Conservation (phyloP, 2,113 vertebrate species). For the Atractosteus spatula region DNA sequence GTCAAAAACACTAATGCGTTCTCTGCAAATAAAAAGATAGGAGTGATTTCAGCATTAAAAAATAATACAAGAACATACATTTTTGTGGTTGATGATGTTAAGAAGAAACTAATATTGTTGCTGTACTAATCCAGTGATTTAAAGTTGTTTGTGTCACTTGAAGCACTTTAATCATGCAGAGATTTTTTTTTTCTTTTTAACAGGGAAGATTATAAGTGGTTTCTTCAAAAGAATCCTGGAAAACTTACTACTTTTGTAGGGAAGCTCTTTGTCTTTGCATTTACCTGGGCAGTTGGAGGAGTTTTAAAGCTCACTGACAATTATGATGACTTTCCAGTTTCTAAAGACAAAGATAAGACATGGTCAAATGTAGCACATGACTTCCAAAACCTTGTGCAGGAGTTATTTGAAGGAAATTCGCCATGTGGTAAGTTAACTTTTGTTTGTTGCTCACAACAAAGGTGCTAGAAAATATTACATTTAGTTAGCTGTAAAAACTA, state of each 20-base stretch:
- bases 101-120: too few relatives aligned
- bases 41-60: too few relatives aligned
- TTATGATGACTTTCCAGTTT: slow-evolving; percentile 34
- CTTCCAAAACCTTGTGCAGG: slow-evolving; percentile 48
- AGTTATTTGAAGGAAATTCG: slow-evolving; percentile 46
- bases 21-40: too few relatives aligned
- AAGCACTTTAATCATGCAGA: too few relatives aligned
- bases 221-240: slow-evolving; percentile 42
- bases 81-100: too few relatives aligned
- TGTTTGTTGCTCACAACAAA: too few relatives aligned
- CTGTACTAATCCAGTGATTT: too few relatives aligned
- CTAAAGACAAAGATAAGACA: slow-evolving; percentile 26
- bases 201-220: slow-evolving; percentile 8
- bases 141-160: too few relatives aligned
- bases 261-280: slow-evolving; percentile 53
- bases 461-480: too few relatives aligned
- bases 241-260: slow-evolving; percentile 37
- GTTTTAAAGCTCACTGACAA: slow-evolving; percentile 43
- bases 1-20: too few relatives aligned
- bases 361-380: slow-evolving; percentile 30
- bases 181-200: slow-evolving; percentile 10
- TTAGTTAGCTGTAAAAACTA: too few relatives aligned
- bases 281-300: slow-evolving; percentile 53
- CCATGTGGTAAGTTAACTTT: slow-evolving; percentile 19
- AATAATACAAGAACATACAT: too few relatives aligned